phyloP scores from a whole-genome alignment of 2,888 invertebrate species.

The Phlogophora meticulosa region DNA sequence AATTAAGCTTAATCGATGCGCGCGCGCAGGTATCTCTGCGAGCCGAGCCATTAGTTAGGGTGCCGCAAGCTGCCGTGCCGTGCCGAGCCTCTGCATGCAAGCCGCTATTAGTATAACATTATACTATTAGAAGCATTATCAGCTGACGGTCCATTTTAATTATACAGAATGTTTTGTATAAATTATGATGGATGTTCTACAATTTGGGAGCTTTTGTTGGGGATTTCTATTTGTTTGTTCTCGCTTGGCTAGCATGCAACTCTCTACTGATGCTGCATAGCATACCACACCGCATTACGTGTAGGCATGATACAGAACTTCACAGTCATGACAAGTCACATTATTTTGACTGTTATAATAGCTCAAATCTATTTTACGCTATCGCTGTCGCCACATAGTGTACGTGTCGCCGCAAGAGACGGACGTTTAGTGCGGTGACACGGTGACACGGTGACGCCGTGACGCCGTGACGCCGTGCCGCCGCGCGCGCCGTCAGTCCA shows the following conservation, averaged over 20 bases:
- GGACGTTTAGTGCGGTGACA: slow-evolving; percentile 25
- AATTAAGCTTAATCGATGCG: slow-evolving; percentile 77
- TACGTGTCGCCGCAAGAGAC: slow-evolving; percentile 4
- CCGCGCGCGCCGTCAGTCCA: slow-evolving; percentile 4
- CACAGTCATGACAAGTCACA: too few species aligned
- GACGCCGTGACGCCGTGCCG: slow-evolving; percentile 11
- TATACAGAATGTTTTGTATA: slow-evolving; percentile 44
- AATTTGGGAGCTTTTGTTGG: slow-evolving; percentile 26
- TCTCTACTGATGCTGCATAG: not conserved
- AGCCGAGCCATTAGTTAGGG: slow-evolving; percentile 44
- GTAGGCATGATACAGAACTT: too few species aligned
- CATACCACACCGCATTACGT: too few species aligned
- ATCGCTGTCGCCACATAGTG: not conserved
- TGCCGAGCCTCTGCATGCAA: slow-evolving; percentile 27
- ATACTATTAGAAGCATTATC: slow-evolving; percentile 53
- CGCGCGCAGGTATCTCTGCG: slow-evolving; percentile 57
- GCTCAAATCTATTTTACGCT: too few species aligned
- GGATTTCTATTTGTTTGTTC: slow-evolving; percentile 15
- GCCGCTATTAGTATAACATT: slow-evolving; percentile 48
- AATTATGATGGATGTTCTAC: slow-evolving; percentile 60
- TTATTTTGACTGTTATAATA: too few species aligned
- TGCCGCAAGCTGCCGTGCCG: slow-evolving; percentile 20
- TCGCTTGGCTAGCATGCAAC: not conserved
- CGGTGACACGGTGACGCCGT: slow-evolving; percentile 9
- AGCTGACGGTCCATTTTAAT: slow-evolving; percentile 55